These are phyloP conservation scores for Serripes groenlandicus DNA, from an alignment of 2,888 invertebrate genomes.

Conservation along the genomic window DNA sequence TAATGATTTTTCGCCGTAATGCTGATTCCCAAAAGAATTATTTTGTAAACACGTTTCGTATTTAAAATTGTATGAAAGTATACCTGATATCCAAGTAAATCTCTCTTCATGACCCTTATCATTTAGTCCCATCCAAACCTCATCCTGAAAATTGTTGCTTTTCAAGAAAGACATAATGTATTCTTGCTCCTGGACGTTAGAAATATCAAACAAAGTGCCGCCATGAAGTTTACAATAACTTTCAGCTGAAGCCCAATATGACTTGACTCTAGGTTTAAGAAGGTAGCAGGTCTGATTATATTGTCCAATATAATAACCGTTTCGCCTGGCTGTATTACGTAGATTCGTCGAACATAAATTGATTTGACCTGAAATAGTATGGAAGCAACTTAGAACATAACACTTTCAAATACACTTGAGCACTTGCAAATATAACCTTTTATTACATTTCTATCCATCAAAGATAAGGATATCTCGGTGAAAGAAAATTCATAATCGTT, in stretches of 20 bases:
- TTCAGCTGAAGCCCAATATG: not conserved
- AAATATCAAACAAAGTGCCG: conserved; percentile 4
- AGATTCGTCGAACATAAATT: conserved; percentile 8
- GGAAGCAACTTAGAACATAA: too few species aligned
- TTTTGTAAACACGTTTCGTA: too few species aligned
- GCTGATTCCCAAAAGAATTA: too few species aligned
- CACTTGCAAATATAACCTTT: too few species aligned
- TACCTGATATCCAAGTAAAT: conserved; percentile 7
- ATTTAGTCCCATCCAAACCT: conserved; percentile 6
- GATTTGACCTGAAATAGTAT: not conserved
- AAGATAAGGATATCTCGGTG: too few species aligned
- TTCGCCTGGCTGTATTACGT: not conserved
- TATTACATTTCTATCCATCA: too few species aligned
- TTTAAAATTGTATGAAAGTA: too few species aligned
- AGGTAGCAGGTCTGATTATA: conserved; percentile 12
- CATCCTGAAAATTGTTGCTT: not conserved
- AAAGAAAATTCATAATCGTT: too few species aligned
- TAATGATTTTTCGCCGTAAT: too few species aligned
- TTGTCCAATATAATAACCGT: conserved; percentile 1
- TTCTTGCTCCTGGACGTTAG: not conserved
- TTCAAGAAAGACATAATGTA: conserved; percentile 10
- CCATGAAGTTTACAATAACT: conserved; percentile 13
- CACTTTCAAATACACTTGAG: too few species aligned
- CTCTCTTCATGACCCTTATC: conserved; percentile 10
- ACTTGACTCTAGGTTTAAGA: not conserved